These are phyloP conservation scores for Stegostoma tigrinum DNA, from an alignment of 2,113 vertebrate species.

Conservation along the genomic window DNA sequence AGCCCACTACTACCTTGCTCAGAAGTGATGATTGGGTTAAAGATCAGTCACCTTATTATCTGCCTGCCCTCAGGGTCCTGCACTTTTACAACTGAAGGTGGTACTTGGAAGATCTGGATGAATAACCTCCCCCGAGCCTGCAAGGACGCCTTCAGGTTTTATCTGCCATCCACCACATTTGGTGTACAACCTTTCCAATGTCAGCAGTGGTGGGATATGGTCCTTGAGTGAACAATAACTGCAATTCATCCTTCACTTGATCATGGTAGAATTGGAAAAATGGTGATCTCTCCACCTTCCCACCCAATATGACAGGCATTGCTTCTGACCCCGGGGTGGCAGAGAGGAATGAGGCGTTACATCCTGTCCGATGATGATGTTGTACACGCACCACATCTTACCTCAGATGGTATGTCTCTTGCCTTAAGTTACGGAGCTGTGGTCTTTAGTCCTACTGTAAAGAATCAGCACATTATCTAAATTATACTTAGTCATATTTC, in stretches of 20 bases:
- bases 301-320: background rate
- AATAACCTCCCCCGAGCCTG: no score
- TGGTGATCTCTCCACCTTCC: background rate
- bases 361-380: background rate
- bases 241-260: background rate
- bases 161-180: background rate
- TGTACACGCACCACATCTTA: background rate
- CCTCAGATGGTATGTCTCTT: background rate
- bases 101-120: no score
- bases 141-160: no score
- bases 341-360: background rate
- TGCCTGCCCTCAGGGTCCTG: background rate
- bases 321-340: background rate
- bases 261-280: background rate
- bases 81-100: background rate
- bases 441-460: background rate
- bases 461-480: background rate
- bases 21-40: background rate
- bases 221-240: background rate
- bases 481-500: background rate
- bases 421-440: background rate
- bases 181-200: background rate
- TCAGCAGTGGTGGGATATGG: background rate
- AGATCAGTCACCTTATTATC: background rate
- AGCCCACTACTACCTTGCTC: background rate